Evolutionary conservation across 1,140 invertebrate genomes (phyloP), one percentile per base, ranked within the genome.

Genomic region (Trissolcus basalis): DNA sequence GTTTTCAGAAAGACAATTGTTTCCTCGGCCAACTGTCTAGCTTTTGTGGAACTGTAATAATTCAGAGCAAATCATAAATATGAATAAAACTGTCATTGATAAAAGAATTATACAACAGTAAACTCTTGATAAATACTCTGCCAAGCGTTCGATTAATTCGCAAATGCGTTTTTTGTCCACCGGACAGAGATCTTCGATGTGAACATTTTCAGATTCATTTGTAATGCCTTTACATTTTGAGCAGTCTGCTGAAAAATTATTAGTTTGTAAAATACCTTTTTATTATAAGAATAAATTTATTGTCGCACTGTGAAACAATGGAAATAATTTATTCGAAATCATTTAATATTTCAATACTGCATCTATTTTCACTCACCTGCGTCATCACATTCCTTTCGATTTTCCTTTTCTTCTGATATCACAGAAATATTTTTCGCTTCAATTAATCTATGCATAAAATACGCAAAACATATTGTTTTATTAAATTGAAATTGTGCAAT

Each of bases 161-260:
- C 72, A 77, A 27, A 83, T 81, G 51, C 79, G 73, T 35, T 71
- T 79, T 49, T 77, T 82, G 63, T 83, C 83, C 8, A 69, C 78
- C 0, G 79, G 75, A 50, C 83, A 82, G 6, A 83, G 64, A 69
- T 83, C 78, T 16, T 80, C 77, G 6, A 83, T 81, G 19, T 83
- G 82, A 27, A 79, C 65, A 4, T 65, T 43, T 44, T 67, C 60
- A 1, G 45, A 67, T n/a, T 75, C 45, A 32, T 64, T 56, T 3
- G 47, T 27, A 7, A 77, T 80, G 0, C 74, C 78, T 12, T 51
- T 67, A 61, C 80, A 80, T 58, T 80, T 80, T 6, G 63, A 55
- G 45, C 81, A 83, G 32, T 6, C 19, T 6, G 35, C 15, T n/a
- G 56, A 50, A 47, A 64, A 14, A 43, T 63, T 64, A 56, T 74